Percentiles rank a stretch among this genome's conserved stretches.
These are phyloP conservation scores for Danio choprae DNA, from an alignment of 2,797 vertebrate species.

Conservation along the genomic window DNA sequence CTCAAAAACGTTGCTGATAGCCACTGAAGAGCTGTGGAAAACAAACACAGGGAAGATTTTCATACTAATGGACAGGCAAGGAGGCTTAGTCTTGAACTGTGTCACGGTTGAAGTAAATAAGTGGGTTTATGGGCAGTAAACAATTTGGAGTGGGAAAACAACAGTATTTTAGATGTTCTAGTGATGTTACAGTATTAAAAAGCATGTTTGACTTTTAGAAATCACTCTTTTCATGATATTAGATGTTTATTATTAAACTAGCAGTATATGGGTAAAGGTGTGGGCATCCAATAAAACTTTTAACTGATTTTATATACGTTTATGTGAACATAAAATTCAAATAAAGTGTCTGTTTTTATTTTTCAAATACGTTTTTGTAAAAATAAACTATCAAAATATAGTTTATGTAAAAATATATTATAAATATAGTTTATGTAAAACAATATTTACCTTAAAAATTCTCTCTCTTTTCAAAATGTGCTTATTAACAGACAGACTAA, in stretches of 20 bases:
- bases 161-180: not conserved
- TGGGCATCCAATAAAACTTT: not conserved
- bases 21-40: slow-evolving; percentile 54
- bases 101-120: slow-evolving; percentile 16
- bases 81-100: slow-evolving; percentile 21
- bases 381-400: too few species aligned
- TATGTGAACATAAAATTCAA: too few species aligned
- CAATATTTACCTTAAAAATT: too few species aligned
- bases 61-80: slow-evolving; percentile 52
- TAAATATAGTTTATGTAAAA: too few species aligned
- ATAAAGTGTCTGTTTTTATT: too few species aligned
- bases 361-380: too few species aligned
- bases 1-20: slow-evolving; percentile 22
- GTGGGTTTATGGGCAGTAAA: not conserved
- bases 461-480: too few species aligned
- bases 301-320: not conserved
- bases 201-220: not conserved
- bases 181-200: not conserved
- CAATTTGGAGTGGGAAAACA: not conserved
- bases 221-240: not conserved
- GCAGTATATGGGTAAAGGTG: too few species aligned
- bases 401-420: too few species aligned
- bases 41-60: slow-evolving; percentile 53
- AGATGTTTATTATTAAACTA: not conserved
- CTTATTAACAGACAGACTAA: too few species aligned